Base-by-base conservation (phyloP, 2,888 invertebrate species). In the Dexiosoma caninum region DNA sequence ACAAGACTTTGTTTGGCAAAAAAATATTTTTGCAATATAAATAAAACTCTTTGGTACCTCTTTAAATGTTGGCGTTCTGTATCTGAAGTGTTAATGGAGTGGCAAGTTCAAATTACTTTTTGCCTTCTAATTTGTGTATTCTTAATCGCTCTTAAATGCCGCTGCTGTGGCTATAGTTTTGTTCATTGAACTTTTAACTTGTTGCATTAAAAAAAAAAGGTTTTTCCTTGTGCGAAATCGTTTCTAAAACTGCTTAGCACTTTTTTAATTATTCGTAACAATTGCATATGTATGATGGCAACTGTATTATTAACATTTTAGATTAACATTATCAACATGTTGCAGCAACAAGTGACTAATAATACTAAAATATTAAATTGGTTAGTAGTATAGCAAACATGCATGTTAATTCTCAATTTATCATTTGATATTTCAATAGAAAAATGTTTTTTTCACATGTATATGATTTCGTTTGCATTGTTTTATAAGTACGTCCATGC, bases 281-380 rank as follows among this genome's bases (percentile, higher is more conserved):
- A 37, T 37, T 69, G 14, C 23, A n/a, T n/a, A n/a, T n/a, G n/a
- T n/a, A n/a, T n/a, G n/a, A n/a, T n/a, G n/a, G n/a, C n/a, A n/a
- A n/a, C n/a, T n/a, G n/a, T n/a, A n/a, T n/a, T n/a, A n/a, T 3
- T 32, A n/a, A 57, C 51, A 40, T 6, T 9, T 30, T n/a, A 23
- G 35, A 10, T 35, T 64, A 35, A 37, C 37, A 49, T 35, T n/a
- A 1, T 2, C 46, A 76, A 67, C 66, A 84, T 84, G 85, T 80
- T 85, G 83, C 83, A 0, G 40, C 66, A 81, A 75, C 81, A 82
- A 84, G 79, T 70, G 69, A 78, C 6, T 16, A 7, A n/a, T n/a
- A n/a, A n/a, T n/a, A n/a, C 46, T 66, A 6, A 49, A 49, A 2
- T 42, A 5, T 55, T 32, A 4, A 32, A 35, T 8, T 32, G 5